Evolutionary conservation across 1,140 invertebrate genomes (phyloP).

Genomic region (Aphelenchoides avenae): DNA sequence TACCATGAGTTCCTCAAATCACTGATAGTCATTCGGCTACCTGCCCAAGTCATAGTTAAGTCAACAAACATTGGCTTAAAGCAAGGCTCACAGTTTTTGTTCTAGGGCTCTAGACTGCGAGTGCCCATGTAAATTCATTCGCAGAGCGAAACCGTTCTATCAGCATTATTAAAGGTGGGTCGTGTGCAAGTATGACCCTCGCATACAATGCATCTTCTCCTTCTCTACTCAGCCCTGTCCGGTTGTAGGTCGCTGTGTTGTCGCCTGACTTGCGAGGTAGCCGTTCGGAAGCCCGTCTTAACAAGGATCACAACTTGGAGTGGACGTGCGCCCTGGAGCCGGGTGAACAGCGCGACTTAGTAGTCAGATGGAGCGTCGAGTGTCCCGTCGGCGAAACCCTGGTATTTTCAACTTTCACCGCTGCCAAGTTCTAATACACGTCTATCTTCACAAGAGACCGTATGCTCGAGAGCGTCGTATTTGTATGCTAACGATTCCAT

Average conservation of each 20-base stretch:
- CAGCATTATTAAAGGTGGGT: too few species aligned
- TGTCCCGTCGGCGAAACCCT: too few species aligned
- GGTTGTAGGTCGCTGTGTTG: slow-evolving; percentile 22
- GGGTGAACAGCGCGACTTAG: slow-evolving; percentile 26
- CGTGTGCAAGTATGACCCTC: too few species aligned
- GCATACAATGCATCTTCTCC: too few species aligned
- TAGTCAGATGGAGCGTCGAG: slow-evolving; percentile 25
- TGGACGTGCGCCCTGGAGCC: slow-evolving; percentile 20
- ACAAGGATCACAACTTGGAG: slow-evolving; percentile 33
- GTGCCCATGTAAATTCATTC: background rate
- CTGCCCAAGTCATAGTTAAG: background rate
- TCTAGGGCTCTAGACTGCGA: too few species aligned
- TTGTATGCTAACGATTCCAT: too few species aligned
- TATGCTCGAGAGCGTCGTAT: too few species aligned
- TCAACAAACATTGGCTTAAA: background rate
- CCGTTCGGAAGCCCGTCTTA: slow-evolving; percentile 9
- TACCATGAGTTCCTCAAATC: background rate
- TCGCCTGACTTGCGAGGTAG: slow-evolving; percentile 20
- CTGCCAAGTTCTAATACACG: too few species aligned
- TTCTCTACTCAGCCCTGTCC: too few species aligned
- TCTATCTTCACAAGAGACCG: too few species aligned
- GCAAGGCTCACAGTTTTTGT: background rate
- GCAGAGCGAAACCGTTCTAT: slow-evolving; percentile 6
- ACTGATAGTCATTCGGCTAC: background rate
- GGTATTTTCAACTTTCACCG: too few species aligned